Evolutionary conservation across 2,113 vertebrate genomes (phyloP), one percentile per base, ranked within the genome.

Genomic region (Mandrillus leucophaeus): DNA sequence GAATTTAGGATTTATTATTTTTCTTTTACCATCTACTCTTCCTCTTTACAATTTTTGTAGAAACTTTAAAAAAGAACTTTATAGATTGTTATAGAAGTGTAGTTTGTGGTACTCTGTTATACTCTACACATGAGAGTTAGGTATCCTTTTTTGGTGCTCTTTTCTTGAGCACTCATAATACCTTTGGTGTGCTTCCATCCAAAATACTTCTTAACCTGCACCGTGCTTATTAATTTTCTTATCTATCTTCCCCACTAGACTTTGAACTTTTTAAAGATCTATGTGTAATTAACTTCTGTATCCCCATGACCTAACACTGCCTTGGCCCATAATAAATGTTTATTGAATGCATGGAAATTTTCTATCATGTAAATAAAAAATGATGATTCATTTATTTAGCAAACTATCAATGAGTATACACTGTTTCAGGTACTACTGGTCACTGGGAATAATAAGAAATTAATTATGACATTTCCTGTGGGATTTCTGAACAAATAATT

Each of bases 231-330:
- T 79, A 18, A 59, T 90, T 88, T 96, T 80, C 66, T 81, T 61
- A 5, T 78, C 40, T 89, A 0, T 82, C 75, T 93, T 96, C 70
- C 82, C 50, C 38, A 23, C n/a, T 85, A n/a, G 72, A 80, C 48
- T 91, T 73, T 82, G 57, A 95, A 57, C 48, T 94, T 59, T 43
- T 93, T 88, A 92, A 95, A 91, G 68, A 66, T 92, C 40, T 86
- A 0, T 81, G 38, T 40, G 6, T 89, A 57, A 35, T n/a, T 95
- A 25, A 72, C 70, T 95, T 88, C 57, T 80, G 23, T 55, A 91
- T 72, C 17, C n/a, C 35, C 20, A 85, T 7, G 43, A 27, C 8
- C 14, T 78, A 78, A 59, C 17, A 17, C 5, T 90, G 27, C 75
- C 75, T 79, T 93, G 75, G n/a, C 23, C 17, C 7, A 22, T 86